Conservation (phyloP, 2,888 invertebrate genomes). For the Entomobrya multifasciata region DNA sequence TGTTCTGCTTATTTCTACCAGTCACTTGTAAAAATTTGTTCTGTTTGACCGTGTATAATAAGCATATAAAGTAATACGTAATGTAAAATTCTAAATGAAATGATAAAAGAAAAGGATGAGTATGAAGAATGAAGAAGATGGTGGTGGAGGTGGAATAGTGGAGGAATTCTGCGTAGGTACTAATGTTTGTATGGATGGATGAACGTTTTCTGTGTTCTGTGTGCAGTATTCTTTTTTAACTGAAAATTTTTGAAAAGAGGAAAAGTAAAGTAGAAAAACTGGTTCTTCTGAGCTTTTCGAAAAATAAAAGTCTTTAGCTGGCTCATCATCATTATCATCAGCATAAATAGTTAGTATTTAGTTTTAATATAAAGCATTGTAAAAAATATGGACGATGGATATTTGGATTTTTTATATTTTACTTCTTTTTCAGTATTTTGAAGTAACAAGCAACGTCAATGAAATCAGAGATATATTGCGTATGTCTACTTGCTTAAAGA, state of each 20-base stretch:
- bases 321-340: constrained; percentile 17
- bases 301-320: constrained; percentile 19
- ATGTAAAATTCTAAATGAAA: background rate
- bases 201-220: constrained; percentile 4
- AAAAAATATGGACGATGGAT: constrained; percentile 29
- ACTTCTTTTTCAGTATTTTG: constrained; percentile 14
- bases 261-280: constrained; percentile 59
- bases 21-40: too few relatives aligned
- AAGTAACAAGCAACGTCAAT: constrained; percentile 15
- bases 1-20: too few relatives aligned
- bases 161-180: constrained; percentile 36
- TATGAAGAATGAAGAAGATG: background rate
- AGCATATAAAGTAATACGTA: background rate
- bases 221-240: constrained; percentile 29
- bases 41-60: constrained; percentile 55
- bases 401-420: constrained; percentile 2
- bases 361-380: too few relatives aligned
- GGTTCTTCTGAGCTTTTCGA: constrained; percentile 33
- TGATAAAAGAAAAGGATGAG: background rate
- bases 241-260: constrained; percentile 37
- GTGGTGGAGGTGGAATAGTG: background rate
- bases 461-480: too few relatives aligned
- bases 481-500: too few relatives aligned
- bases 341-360: too few relatives aligned
- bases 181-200: constrained; percentile 21